A percentile compares a stretch with the other conserved stretches of the same genome.
phyloP scores from a whole-genome alignment of 1,140 invertebrate species.

The Camponotus floridanus region DNA sequence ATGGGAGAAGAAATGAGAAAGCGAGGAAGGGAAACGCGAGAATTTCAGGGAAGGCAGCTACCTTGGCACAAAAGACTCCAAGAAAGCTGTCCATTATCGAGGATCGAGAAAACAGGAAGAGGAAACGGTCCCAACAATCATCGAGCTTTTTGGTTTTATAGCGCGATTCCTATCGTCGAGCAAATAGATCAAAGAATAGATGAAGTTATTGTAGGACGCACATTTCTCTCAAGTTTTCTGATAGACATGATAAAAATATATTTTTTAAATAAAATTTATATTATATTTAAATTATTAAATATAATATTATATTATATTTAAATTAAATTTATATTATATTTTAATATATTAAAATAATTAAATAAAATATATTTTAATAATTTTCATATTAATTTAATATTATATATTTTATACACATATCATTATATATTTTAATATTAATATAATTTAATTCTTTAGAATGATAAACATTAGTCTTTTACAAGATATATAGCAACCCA shows the following conservation, averaged over 20 bases:
- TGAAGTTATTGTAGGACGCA: neutral
- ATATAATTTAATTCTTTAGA: no score
- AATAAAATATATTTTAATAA: no score
- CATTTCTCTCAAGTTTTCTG: no score
- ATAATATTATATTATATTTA: no score
- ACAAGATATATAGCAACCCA: neutral
- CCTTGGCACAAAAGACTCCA: constrained; percentile 40
- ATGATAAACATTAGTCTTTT: neutral
- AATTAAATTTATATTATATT: no score
- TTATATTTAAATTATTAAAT: no score
- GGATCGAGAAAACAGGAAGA: constrained; percentile 26
- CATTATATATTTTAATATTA: no score
- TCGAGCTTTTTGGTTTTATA: neutral
- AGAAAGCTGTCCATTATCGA: constrained; percentile 48
- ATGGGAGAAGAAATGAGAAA: neutral
- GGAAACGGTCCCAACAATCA: neutral
- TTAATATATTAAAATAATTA: no score
- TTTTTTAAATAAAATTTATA: neutral
- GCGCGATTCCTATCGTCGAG: neutral
- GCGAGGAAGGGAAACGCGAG: neutral
- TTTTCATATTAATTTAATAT: no score
- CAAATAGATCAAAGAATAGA: constrained; percentile 7
- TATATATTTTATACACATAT: no score
- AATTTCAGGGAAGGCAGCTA: constrained; percentile 22
- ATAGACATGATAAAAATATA: neutral